Base-by-base conservation (phyloP, 2,888 invertebrate genomes). In the Amphimallon solstitiale region DNA sequence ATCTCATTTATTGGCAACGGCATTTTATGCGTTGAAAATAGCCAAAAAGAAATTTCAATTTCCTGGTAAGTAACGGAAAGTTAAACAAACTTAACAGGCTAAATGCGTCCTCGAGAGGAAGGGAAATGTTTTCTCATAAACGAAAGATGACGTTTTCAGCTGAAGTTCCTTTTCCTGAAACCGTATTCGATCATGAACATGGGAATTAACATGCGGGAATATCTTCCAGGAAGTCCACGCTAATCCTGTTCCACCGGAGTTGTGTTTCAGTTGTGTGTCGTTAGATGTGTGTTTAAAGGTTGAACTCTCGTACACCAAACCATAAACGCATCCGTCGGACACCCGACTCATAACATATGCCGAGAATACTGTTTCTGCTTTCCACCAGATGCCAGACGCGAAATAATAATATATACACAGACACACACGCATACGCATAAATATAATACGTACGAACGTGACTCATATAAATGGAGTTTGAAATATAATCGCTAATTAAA, bases 321-420 rank as follows among this genome's bases (percentile, higher is more conserved):
- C 54, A 38, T 29, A 54, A 37, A 37, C 21, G 40, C 54, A 54
- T 54, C 54, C 54, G 54, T 21, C 40, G 54, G 54, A 54, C 38
- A 54, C 54, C 54, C 54, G 54, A 54, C 38, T 54, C 54, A 23
- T 21, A 54, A 40, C 54, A 54, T 54, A 54, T 54, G 54, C 54
- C 40, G 5, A 38, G 54, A 54, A 38, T 54, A 54, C 38, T 54
- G 54, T 54, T 54, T 54, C 40, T 49, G 49, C 14, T 7, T n/a
- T 7, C 43, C 43, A 29, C 54, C 54, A 54, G 54, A 54, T 54
- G 54, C 54, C 40, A 38, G 38, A 12, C 54, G 12, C 17, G 38
- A 38, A 37, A 12, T 38, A 61, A 61, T 37, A 48, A 61, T 37
- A 37, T 29, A 29, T 9, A 29, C 29, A 29, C 29, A 29, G 9